Evolutionary conservation across 2,113 vertebrate genomes (phyloP), one percentile per base, ranked within the genome.

Genomic region (Callospermophilus lateralis): DNA sequence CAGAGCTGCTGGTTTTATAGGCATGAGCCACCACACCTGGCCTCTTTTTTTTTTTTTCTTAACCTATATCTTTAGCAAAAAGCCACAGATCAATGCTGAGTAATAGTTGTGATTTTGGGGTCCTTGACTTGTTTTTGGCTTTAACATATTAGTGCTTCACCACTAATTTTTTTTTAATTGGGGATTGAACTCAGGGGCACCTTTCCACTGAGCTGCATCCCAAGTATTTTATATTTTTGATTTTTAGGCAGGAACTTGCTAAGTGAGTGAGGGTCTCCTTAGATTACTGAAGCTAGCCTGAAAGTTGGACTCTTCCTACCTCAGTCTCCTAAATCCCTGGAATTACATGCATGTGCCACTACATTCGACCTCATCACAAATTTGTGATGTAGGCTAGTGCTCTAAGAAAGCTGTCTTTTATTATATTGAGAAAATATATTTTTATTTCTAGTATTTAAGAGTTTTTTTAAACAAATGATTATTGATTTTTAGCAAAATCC

Each of bases 401-500:
- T 87, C 45, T 58, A 4, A 70, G 45, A 85, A 96, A 83, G 9
- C 7, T 73, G 9, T 53, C 4, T 51, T 86, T 94, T 65, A 90
- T 48, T 19, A 7, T 34, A 37, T 42, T 73, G 92, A 93, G n/a
- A 26, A 80, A 88, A 24, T 8, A 8, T 94, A 8, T 94, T 87
- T 92, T 91, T 34, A 81, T 68, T 92, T 83, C 51, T n/a, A 55
- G 12, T 70, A 93, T 78, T 53, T 53, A 53, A 15, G 15, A 53
- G 51, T 90, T 42, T 58, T 58, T 58, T 58, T 58, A 53, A 53
- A 53, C 20, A 58, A 58, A 58, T 63, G 61, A 17, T 37, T 93
- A 39, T 13, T 96, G 32, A 76, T n/a, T 94, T 86, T 92, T 58
- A 85, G 45, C 37, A 97, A 92, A 93, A 86, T 58, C 32, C 3